Percentiles rank a stretch among this genome's conserved stretches.
phyloP scores from a whole-genome alignment of 92 coral and sea anemone genomes.

The Phenganax subtilis region DNA sequence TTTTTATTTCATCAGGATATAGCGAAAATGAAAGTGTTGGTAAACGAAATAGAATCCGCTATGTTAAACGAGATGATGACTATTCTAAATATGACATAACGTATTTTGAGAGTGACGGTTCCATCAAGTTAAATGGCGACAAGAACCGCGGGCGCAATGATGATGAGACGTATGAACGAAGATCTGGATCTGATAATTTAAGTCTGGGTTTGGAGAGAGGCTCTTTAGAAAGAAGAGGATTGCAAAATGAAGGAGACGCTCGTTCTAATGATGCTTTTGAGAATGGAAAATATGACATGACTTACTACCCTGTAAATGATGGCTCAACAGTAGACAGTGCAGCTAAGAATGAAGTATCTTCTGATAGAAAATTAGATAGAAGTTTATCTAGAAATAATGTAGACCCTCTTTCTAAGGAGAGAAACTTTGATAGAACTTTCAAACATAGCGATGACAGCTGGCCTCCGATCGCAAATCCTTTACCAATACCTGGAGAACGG shows the following conservation, averaged over 20 bases:
- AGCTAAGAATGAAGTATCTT: neutral
- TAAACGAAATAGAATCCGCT: neutral
- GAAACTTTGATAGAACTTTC: too few relatives aligned
- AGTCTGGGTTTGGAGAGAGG: neutral
- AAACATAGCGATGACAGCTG: neutral
- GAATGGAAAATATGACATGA: constrained; percentile 12
- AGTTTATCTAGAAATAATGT: too few relatives aligned
- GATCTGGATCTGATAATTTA: neutral
- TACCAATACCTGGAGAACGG: constrained; percentile 2
- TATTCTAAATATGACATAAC: constrained; percentile 32
- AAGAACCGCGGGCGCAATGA: neutral
- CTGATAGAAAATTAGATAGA: neutral
- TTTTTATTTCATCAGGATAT: constrained; percentile 3
- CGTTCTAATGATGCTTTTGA: neutral
- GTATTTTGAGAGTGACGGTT: constrained; percentile 20
- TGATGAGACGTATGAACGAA: neutral
- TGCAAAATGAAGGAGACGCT: neutral
- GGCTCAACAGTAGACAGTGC: neutral
- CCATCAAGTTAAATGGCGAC: neutral
- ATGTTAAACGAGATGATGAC: neutral
- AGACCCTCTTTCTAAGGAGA: too few relatives aligned
- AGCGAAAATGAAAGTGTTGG: neutral
- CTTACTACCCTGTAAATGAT: neutral
- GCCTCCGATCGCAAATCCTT: constrained; percentile 22
- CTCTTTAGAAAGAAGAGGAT: neutral